Percentiles rank a stretch among this genome's conserved stretches.
phyloP scores from a whole-genome alignment of 1,140 invertebrate species.

The Holotrichia oblita region DNA sequence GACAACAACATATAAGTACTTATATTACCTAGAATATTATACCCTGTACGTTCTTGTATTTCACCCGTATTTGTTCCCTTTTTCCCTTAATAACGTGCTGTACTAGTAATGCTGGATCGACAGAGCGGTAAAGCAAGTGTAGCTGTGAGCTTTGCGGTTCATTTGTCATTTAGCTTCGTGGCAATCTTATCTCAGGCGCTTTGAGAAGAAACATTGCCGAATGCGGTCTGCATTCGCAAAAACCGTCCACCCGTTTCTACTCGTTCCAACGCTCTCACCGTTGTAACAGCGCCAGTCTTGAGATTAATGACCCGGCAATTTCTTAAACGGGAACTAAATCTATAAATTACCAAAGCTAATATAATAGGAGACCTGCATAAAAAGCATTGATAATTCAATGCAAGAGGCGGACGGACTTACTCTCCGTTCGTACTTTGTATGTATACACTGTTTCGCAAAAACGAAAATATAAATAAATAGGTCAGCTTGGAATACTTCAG shows the following conservation, averaged over 20 bases:
- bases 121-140: conserved; percentile 24
- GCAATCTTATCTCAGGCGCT: conserved; percentile 31
- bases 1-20: too few relatives aligned
- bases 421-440: too few relatives aligned
- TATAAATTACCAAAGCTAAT: conserved; percentile 36
- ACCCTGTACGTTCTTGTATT: not conserved
- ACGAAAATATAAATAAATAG: not conserved
- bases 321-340: conserved; percentile 33
- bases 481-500: not conserved
- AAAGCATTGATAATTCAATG: conserved; percentile 19
- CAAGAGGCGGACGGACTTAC: not conserved
- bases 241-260: conserved; percentile 22
- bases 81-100: not conserved
- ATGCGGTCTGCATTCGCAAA: conserved; percentile 35
- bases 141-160: conserved; percentile 34
- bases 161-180: conserved; percentile 34
- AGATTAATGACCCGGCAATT: conserved; percentile 36
- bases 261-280: not conserved
- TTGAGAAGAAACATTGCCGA: conserved; percentile 36
- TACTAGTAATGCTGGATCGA: conserved; percentile 20
- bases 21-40: too few relatives aligned
- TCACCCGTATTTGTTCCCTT: not conserved
- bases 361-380: conserved; percentile 36
- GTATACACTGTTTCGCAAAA: too few relatives aligned
- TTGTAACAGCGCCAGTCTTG: not conserved